Evolutionary conservation across 2,797 vertebrate genomes (phyloP).

Genomic region (Malacoraja senta): DNA sequence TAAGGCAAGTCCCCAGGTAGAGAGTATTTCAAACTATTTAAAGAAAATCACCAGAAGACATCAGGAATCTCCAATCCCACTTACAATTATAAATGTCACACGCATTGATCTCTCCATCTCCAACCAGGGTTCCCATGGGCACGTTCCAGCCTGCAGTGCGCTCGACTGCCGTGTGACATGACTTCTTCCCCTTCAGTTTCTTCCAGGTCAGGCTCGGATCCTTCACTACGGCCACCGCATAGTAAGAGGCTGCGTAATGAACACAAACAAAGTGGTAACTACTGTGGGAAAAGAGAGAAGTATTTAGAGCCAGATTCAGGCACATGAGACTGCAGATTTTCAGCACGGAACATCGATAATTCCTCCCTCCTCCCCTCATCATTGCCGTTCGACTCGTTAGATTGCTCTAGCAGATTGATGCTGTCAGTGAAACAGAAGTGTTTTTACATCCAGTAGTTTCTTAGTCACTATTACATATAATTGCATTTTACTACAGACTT

Average conservation of each 20-base stretch:
- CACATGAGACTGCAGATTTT: too few species aligned
- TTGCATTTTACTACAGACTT: too few species aligned
- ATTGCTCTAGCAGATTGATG: too few species aligned
- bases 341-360: too few species aligned
- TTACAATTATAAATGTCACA: conserved; percentile 71
- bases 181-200: conserved; percentile 63
- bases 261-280: background rate
- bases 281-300: background rate
- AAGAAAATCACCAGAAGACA: background rate
- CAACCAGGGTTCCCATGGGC: conserved; percentile 67
- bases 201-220: conserved; percentile 51
- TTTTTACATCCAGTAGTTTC: too few species aligned
- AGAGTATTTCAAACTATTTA: background rate
- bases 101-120: conserved; percentile 44
- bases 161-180: conserved; percentile 76
- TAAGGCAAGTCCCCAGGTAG: background rate
- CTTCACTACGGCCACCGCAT: conserved; percentile 59
- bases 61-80: background rate
- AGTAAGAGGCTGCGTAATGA: conserved; percentile 50
- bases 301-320: background rate
- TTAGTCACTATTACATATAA: too few species aligned
- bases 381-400: too few species aligned
- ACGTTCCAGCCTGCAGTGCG: conserved; percentile 87
- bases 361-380: too few species aligned
- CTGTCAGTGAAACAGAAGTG: too few species aligned